Percentiles rank a stretch among this genome's conserved stretches.
Conservation (phyloP, 2,888 invertebrate species). For the Diloba caeruleocephala region DNA sequence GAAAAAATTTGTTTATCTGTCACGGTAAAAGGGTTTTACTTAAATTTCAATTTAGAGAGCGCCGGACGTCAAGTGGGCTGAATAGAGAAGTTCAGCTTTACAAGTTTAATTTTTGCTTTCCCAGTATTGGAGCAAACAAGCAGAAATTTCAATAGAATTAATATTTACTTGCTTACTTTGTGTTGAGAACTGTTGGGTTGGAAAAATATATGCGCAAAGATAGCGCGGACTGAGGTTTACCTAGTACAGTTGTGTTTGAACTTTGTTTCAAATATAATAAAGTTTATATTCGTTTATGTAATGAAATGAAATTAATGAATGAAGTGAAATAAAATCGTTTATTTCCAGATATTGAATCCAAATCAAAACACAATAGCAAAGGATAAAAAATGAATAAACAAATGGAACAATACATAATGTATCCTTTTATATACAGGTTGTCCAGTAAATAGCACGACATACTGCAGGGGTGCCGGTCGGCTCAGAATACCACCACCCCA, state of each 20-base stretch:
- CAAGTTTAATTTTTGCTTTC: conserved; percentile 65
- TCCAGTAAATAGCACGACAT: no score
- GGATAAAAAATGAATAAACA: no score
- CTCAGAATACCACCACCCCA: no score
- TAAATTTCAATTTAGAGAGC: conserved; percentile 74
- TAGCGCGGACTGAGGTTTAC: conserved; percentile 5
- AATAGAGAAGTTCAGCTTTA: conserved; percentile 68
- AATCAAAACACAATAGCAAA: no score
- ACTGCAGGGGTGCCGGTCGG: no score
- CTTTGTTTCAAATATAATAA: conserved; percentile 11
- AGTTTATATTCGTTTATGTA: background rate
- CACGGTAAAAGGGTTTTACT: conserved; percentile 68
- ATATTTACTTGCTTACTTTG: conserved; percentile 51
- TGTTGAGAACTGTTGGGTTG: conserved; percentile 34
- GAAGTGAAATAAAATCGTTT: no score
- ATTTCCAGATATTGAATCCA: no score
- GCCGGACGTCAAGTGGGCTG: conserved; percentile 65
- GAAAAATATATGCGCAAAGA: conserved; percentile 33
- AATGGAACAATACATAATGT: no score
- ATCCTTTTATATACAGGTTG: no score
- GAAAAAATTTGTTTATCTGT: conserved; percentile 63
- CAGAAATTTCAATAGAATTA: conserved; percentile 50
- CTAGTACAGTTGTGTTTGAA: background rate
- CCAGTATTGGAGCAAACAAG: conserved; percentile 39
- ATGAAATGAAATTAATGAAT: no score